phyloP scores from a whole-genome alignment of 2,888 invertebrate species.

The Trachelus iudaicus region DNA sequence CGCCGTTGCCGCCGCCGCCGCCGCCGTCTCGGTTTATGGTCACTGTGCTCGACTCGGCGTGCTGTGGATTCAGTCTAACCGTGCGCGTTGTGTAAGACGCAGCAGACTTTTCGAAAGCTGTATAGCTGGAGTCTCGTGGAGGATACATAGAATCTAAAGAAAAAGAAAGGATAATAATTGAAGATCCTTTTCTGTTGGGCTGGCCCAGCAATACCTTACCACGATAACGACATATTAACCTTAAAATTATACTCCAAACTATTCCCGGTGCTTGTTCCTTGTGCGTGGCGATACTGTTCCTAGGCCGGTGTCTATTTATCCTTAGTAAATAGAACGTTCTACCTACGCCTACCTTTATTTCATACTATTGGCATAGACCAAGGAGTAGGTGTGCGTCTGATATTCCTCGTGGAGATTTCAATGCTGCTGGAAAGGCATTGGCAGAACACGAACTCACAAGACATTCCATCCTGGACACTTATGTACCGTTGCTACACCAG shows the following conservation, averaged over 20 bases:
- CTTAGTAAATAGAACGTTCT: not conserved
- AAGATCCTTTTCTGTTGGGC: not conserved
- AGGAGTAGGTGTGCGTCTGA: not conserved
- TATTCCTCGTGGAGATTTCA: conserved; percentile 1
- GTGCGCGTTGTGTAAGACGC: conserved; percentile 38
- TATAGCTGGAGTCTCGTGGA: not conserved
- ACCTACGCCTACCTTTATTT: not conserved
- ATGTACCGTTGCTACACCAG: not conserved
- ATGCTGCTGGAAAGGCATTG: not conserved
- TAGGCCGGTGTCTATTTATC: not conserved
- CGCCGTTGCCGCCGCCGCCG: conserved; percentile 9
- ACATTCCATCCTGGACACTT: not conserved
- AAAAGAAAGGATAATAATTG: not conserved
- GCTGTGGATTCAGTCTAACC: conserved; percentile 43
- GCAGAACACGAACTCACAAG: not conserved
- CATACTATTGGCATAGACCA: not conserved
- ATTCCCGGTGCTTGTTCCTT: not conserved
- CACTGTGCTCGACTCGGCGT: conserved; percentile 33
- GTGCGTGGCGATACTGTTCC: not conserved
- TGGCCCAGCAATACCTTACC: not conserved
- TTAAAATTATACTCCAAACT: not conserved
- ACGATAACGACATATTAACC: not conserved
- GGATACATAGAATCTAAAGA: not conserved
- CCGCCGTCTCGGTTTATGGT: conserved; percentile 39
- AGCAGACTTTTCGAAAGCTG: not conserved